Conservation (phyloP, 1,140 invertebrate species). For the Pseudoatta argentina region DNA sequence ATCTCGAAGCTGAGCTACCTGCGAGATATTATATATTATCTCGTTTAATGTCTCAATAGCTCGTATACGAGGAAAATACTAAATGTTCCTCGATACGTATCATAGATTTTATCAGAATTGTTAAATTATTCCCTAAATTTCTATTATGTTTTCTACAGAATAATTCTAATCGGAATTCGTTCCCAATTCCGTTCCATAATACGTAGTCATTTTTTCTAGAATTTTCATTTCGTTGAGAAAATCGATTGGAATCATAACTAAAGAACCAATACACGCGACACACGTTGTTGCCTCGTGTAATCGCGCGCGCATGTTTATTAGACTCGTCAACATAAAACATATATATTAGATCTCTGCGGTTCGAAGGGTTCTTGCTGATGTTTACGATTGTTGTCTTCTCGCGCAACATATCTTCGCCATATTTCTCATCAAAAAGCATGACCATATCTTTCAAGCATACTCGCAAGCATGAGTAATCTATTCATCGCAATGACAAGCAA, state of each 20-base stretch:
- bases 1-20: not conserved
- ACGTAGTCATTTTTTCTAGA: not conserved
- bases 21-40: not conserved
- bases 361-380: not conserved
- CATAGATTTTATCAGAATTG: too few species aligned
- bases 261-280: not conserved
- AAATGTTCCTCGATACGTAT: too few species aligned
- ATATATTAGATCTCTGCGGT: not conserved
- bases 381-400: not conserved
- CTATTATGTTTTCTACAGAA: too few species aligned
- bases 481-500: constrained; percentile 8
- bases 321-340: not conserved
- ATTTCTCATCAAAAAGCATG: not conserved
- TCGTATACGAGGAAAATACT: not conserved
- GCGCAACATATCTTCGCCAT: not conserved
- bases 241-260: not conserved
- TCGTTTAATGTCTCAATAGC: not conserved
- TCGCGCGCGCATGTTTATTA: not conserved
- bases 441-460: not conserved
- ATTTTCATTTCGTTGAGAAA: not conserved
- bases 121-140: too few species aligned
- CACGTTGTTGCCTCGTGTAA: not conserved
- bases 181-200: not conserved
- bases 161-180: too few species aligned
- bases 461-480: constrained; percentile 10